Percentiles rank a stretch among this genome's conserved stretches.
These are phyloP conservation scores for Cinclus mexicanus DNA, from an alignment of 2,113 vertebrate genomes.

Conservation along the genomic window DNA sequence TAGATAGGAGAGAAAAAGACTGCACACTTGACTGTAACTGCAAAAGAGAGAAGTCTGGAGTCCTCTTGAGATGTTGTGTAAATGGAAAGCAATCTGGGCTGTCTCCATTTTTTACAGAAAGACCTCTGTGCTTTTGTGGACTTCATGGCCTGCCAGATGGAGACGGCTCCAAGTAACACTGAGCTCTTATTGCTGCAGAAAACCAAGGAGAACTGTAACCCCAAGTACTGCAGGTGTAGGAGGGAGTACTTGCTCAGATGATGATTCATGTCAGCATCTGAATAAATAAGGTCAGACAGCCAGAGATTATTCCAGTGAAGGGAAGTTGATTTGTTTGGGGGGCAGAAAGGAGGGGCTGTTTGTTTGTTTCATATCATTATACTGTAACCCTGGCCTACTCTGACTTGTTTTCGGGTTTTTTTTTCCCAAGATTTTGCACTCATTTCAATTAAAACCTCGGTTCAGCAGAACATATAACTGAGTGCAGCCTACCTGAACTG, in stretches of 20 bases:
- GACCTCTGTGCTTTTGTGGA: conserved; percentile 47
- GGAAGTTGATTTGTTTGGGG: conserved; percentile 31
- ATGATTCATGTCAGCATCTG: conserved; percentile 64
- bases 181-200: conserved; percentile 51
- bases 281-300: conserved; percentile 61
- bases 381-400: background rate
- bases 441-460: conserved; percentile 34
- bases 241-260: conserved; percentile 55
- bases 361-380: conserved; percentile 9
- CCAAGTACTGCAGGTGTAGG: conserved; percentile 55
- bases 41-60: conserved; percentile 4
- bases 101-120: conserved; percentile 56
- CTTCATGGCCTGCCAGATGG: conserved; percentile 36
- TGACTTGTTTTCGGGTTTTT: background rate
- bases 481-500: conserved; percentile 11
- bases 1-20: conserved; percentile 43
- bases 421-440: background rate
- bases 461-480: background rate
- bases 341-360: conserved; percentile 24
- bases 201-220: conserved; percentile 56
- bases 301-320: conserved; percentile 41
- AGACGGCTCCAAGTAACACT: conserved; percentile 46
- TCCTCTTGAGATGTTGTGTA: conserved; percentile 69
- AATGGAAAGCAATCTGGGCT: conserved; percentile 61
- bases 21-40: conserved; percentile 44